Evolutionary conservation across 2,888 invertebrate species (phyloP), one percentile per base, ranked within the genome.

Genomic region (Papilio gigon): DNA sequence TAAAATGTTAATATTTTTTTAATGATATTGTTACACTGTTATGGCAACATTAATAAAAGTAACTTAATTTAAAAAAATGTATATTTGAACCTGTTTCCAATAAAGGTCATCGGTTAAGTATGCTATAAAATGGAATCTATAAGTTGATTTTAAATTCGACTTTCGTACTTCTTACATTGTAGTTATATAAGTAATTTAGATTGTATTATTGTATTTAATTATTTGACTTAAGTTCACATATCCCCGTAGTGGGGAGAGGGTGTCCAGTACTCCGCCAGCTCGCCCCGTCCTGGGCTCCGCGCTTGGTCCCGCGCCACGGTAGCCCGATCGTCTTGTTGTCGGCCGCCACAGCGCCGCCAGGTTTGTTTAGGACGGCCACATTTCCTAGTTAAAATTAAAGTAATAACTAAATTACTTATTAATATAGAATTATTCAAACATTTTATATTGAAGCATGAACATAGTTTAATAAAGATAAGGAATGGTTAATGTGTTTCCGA

Each of bases 401-500:
- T n/a, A n/a, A n/a, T n/a, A n/a, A 53, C 30, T 30, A 30, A 8
- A 30, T n/a, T 8, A 42, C 14, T 40, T 3, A 40, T 14, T 50
- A 22, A 47, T 6, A 14, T 0, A n/a, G 14, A 50, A 50, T 56
- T 56, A 56, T 56, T 56, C 30, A 56, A 30, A 30, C 53, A 56
- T 30, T 30, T 53, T n/a, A 53, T 27, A 53, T 53, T 30, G 30
- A 30, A 30, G n/a, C 17, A 8, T 56, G 30, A 56, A 30, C 17
- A 40, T 30, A 30, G 27, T 27, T 25, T 12, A 47, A 4, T 11
- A 56, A 9, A 56, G 30, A 53, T 53, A 53, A 53, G 30, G 30
- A 30, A 56, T 30, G 30, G 17, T n/a, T 56, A 56, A 53, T 56
- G 53, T 30, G 30, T 56, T 56, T 56, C 53, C 30, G 53, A 56